Conservation (phyloP, 35 echinoderm and acorn worm genomes). For the Stichopus chloronotus region DNA sequence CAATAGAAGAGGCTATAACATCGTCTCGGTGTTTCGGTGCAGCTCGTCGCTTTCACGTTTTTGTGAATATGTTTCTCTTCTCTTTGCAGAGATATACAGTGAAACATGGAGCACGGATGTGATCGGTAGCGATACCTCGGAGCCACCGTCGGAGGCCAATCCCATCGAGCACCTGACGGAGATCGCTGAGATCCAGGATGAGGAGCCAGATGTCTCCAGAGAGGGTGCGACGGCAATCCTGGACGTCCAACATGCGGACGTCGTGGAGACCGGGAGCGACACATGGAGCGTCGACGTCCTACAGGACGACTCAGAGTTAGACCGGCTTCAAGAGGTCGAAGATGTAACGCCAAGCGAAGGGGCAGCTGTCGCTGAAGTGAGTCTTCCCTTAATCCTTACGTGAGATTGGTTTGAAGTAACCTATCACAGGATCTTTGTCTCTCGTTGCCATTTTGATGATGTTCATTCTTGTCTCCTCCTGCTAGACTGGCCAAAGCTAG, state of each 20-base stretch:
- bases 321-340: conserved; percentile 81
- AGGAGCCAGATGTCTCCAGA: conserved; percentile 46
- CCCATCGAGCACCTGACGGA: conserved; percentile 92
- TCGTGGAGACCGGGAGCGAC: conserved; percentile 89
- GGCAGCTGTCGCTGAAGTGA: conserved; percentile 59
- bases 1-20: no score
- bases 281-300: conserved; percentile 97
- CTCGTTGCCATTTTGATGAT: no score
- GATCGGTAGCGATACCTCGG: conserved; percentile 87
- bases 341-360: conserved; percentile 55
- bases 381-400: not conserved
- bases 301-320: conserved; percentile 85
- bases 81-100: conserved; percentile 47
- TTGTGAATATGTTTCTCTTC: not conserved
- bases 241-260: conserved; percentile 61
- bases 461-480: no score
- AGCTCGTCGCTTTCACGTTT: no score
- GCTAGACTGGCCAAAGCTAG: no score
- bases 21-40: no score
- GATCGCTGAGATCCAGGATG: conserved; percentile 81
- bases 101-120: conserved; percentile 99
- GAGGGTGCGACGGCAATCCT: conserved; percentile 57
- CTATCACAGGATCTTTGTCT: no score
- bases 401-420: conserved; percentile 25
- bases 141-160: conserved; percentile 84